These are phyloP conservation scores for Seriola rivoliana DNA, from an alignment of 2,113 vertebrate genomes.

Conservation along the genomic window DNA sequence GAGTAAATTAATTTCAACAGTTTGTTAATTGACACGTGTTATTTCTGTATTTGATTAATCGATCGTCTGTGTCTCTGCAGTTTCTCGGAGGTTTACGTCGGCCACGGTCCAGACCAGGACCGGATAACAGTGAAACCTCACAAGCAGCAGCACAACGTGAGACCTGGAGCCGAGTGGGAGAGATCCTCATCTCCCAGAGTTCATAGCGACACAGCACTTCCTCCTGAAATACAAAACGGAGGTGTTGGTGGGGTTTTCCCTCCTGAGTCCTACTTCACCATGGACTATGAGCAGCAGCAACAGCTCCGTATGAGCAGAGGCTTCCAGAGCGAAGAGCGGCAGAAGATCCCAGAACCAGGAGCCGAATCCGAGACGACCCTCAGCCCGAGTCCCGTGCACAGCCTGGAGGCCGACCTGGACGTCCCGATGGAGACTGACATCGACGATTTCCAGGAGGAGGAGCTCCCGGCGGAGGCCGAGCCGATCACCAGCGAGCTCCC, in stretches of 20 bases:
- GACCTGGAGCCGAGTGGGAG: conserved; percentile 71
- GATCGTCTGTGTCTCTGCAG: conserved; percentile 50
- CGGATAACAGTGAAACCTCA: conserved; percentile 44
- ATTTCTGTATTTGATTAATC: background rate
- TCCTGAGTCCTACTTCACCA: conserved; percentile 70
- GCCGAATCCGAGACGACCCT: conserved; percentile 47
- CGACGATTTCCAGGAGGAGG: conserved; percentile 84
- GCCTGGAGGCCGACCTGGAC: conserved; percentile 70
- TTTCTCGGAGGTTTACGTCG: conserved; percentile 19
- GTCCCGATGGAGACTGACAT: conserved; percentile 86
- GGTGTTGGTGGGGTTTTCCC: background rate
- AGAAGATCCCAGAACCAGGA: conserved; percentile 44
- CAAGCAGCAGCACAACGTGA: conserved; percentile 2
- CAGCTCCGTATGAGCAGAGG: conserved; percentile 32
- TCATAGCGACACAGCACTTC: conserved; percentile 28
- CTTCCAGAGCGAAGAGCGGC: conserved; percentile 36
- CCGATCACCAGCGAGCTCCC: conserved; percentile 78
- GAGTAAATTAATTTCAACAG: too few relatives aligned
- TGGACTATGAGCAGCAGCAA: conserved; percentile 60
- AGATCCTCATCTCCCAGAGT: conserved; percentile 49
- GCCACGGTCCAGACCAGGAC: conserved; percentile 38
- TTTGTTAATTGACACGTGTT: too few relatives aligned
- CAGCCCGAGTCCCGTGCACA: conserved; percentile 63
- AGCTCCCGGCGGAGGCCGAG: conserved; percentile 36
- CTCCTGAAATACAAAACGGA: conserved; percentile 39